These are phyloP conservation scores for Pogonomyrmex barbatus DNA, from an alignment of 1,140 invertebrate species.

Conservation along the genomic window DNA sequence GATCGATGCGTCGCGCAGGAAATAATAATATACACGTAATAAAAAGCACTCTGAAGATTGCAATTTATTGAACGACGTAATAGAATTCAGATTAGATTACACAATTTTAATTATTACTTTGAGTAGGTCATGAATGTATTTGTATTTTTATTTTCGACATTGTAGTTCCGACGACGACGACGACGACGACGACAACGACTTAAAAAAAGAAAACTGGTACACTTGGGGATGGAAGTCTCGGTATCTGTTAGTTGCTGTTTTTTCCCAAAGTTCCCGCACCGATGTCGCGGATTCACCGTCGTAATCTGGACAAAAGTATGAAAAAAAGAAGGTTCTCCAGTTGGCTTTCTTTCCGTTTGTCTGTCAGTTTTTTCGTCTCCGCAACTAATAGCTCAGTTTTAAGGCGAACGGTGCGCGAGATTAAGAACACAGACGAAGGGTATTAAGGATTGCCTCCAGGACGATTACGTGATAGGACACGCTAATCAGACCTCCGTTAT, in stretches of 20 bases:
- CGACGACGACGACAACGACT: too few species aligned
- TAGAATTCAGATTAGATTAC: background rate
- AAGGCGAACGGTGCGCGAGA: conserved; percentile 44
- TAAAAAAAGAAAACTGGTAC: conserved; percentile 21
- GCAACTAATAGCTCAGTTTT: conserved; percentile 53
- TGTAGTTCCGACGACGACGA: too few species aligned
- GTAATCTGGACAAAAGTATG: conserved; percentile 50
- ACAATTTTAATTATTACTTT: conserved; percentile 32
- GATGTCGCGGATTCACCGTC: background rate
- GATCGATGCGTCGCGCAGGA: conserved; percentile 19
- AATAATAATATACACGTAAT: background rate
- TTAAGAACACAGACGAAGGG: conserved; percentile 56
- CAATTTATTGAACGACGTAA: conserved; percentile 10
- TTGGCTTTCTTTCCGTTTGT: conserved; percentile 12
- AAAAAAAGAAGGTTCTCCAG: background rate
- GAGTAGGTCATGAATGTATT: background rate
- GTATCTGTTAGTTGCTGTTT: background rate
- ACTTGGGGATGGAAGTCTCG: background rate
- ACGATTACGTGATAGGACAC: conserved; percentile 62
- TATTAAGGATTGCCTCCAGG: conserved; percentile 54
- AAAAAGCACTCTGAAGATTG: background rate
- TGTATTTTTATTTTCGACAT: background rate
- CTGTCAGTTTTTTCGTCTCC: background rate
- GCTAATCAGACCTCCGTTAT: conserved; percentile 71
- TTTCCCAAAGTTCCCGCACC: conserved; percentile 29